Evolutionary conservation across 2,113 vertebrate species (phyloP), one percentile per base, ranked within the genome.

Genomic region (Probosciger aterrimus): DNA sequence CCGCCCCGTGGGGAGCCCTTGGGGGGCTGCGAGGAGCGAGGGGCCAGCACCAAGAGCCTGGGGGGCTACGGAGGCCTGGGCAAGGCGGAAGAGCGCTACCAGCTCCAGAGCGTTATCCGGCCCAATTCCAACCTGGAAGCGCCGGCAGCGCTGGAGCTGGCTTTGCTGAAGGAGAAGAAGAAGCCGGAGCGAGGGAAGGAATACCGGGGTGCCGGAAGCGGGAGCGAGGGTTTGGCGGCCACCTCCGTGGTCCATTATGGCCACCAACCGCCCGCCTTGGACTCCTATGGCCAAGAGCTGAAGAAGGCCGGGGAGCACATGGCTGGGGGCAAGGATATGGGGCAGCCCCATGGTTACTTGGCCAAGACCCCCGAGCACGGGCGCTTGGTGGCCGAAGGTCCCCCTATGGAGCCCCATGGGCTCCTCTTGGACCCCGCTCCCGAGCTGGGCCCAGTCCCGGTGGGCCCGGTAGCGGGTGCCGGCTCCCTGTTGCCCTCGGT

Each of bases 91-190:
- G 99, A 98, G 96, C 95, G 99, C 11, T 99, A 99, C 96, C 99
- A 99, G 31, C 98, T 99, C 27, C 99, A 99, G 90, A 99, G 99
- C 13, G 99, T 99, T 70, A 99, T 99, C 92, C 98, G 99, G 6
- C 99, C 99, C 82, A 99, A 99, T 57, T 99, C 99, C 84, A 99
- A 98, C 96, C 97, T 99, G 74, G 99, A 99, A 8, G 98, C 91
- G 93, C 99, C 82, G 35, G 59, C 99, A 83, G 97, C 97, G 7
- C 96, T 99, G 31, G 99, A 99, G 86, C 98, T 99, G 97, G 99
- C 99, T 24, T 92, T 99, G 67, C 96, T 97, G 65, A 98, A 98
- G 94, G 98, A 94, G 89, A 98, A 98, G 80, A 98, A 98, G 82
- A 98, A 98, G 50, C 98, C 98, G 22, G 97, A 98, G 78, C 88